Evolutionary conservation across 1,140 invertebrate species (phyloP).

Genomic region (Thaumetopoea pityocampa): DNA sequence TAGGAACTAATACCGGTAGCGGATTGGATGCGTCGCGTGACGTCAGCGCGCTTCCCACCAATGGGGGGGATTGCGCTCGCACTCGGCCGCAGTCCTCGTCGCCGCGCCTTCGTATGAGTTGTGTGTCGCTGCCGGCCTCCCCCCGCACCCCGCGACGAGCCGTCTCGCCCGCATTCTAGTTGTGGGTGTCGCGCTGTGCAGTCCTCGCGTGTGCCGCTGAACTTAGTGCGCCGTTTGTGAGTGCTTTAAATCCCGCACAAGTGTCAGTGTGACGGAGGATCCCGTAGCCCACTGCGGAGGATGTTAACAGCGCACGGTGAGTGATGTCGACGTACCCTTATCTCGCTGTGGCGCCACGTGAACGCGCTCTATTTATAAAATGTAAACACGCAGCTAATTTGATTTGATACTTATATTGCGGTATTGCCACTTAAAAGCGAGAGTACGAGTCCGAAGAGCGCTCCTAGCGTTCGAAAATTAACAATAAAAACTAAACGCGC

Average conservation of each 20-base stretch:
- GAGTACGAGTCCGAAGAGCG: slow-evolving; percentile 37
- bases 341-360: slow-evolving; percentile 63
- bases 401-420: slow-evolving; percentile 57
- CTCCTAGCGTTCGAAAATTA: slow-evolving; percentile 43
- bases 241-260: slow-evolving; percentile 68
- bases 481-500: slow-evolving; percentile 50
- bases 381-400: slow-evolving; percentile 71
- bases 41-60: slow-evolving; percentile 55
- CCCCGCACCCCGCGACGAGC: slow-evolving; percentile 54
- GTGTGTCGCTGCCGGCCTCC: slow-evolving; percentile 51
- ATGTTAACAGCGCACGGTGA: slow-evolving; percentile 74
- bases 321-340: slow-evolving; percentile 54
- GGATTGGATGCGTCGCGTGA: slow-evolving; percentile 57
- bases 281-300: slow-evolving; percentile 57
- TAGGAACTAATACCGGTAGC: slow-evolving; percentile 32
- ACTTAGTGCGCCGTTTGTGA: slow-evolving; percentile 73
- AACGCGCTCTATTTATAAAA: slow-evolving; percentile 70
- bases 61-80: slow-evolving; percentile 52
- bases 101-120: slow-evolving; percentile 68
- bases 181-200: slow-evolving; percentile 71
- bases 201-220: slow-evolving; percentile 69
- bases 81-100: slow-evolving; percentile 64
- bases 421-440: slow-evolving; percentile 46
- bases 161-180: slow-evolving; percentile 71
- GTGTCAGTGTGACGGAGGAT: slow-evolving; percentile 68